Percentiles rank a stretch among this genome's conserved stretches.
These are phyloP conservation scores for Phaetusa simplex DNA, from an alignment of 2,113 vertebrate species.

Conservation along the genomic window DNA sequence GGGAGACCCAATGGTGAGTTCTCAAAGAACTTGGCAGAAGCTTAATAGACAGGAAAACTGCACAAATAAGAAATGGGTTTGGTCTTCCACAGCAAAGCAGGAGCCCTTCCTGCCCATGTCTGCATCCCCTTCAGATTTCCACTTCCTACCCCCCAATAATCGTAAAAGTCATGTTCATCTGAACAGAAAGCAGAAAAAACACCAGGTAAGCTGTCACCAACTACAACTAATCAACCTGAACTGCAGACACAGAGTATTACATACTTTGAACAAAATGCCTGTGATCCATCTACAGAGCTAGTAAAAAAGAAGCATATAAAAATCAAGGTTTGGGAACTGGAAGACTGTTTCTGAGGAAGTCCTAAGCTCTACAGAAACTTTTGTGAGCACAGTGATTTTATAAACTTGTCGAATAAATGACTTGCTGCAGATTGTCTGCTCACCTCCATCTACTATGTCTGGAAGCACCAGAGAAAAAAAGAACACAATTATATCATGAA, in stretches of 20 bases:
- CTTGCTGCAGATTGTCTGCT: neutral
- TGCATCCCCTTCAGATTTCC: neutral
- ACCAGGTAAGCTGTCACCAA: neutral
- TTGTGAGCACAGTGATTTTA: neutral
- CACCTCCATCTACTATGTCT: neutral
- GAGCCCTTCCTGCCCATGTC: neutral
- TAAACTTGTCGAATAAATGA: neutral
- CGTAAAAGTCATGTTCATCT: neutral
- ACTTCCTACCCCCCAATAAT: neutral
- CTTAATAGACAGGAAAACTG: neutral
- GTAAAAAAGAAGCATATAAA: neutral
- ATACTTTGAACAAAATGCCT: neutral
- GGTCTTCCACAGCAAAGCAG: neutral
- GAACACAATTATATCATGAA: neutral
- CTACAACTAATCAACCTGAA: neutral
- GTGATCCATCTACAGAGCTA: neutral
- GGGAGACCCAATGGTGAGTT: neutral
- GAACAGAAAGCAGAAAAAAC: neutral
- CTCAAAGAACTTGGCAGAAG: neutral
- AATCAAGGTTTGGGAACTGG: neutral
- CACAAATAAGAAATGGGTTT: neutral
- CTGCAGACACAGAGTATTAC: neutral
- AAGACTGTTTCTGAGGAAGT: neutral
- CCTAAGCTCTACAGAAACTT: neutral
- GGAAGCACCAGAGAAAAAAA: neutral